Conservation (phyloP, 2,113 vertebrate species). For the Trogon surrucura region DNA sequence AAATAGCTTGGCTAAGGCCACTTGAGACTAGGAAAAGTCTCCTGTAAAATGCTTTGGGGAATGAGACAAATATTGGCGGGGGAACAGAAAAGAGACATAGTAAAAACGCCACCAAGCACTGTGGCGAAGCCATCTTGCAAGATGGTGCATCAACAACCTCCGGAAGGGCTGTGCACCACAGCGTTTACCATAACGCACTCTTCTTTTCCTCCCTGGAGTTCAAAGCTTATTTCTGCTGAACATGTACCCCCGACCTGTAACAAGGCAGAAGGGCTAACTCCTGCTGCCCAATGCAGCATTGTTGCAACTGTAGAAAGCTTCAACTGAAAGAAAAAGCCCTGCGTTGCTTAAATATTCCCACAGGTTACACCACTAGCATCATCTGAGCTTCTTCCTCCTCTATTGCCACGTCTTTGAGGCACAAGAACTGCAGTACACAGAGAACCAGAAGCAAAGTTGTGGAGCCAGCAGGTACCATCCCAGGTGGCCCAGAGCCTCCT, state of each 20-base stretch:
- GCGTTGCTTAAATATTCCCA: not conserved
- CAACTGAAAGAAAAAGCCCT: not conserved
- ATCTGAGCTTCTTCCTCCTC: not conserved
- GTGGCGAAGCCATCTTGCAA: not conserved
- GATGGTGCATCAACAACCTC: fast-evolving
- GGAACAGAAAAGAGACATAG: not conserved
- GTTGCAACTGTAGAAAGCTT: not conserved
- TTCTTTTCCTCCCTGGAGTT: not conserved
- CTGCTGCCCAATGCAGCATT: not conserved
- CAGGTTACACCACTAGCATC: not conserved
- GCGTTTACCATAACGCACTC: not conserved
- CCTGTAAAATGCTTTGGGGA: not conserved
- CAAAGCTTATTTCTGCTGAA: not conserved
- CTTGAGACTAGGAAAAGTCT: constrained; percentile 23
- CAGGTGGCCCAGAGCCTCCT: not conserved
- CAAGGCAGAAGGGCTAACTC: not conserved
- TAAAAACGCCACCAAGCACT: not conserved
- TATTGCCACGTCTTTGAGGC: not conserved
- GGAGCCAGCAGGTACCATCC: not conserved
- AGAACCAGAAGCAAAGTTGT: not conserved
- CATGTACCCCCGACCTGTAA: not conserved
- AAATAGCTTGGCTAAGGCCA: constrained; percentile 49
- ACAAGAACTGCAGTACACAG: not conserved
- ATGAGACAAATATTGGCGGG: not conserved
- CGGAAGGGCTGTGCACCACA: not conserved